Evolutionary conservation across 2,888 invertebrate species (phyloP), one percentile per base, ranked within the genome.

Genomic region (Podotricha telesiphe): DNA sequence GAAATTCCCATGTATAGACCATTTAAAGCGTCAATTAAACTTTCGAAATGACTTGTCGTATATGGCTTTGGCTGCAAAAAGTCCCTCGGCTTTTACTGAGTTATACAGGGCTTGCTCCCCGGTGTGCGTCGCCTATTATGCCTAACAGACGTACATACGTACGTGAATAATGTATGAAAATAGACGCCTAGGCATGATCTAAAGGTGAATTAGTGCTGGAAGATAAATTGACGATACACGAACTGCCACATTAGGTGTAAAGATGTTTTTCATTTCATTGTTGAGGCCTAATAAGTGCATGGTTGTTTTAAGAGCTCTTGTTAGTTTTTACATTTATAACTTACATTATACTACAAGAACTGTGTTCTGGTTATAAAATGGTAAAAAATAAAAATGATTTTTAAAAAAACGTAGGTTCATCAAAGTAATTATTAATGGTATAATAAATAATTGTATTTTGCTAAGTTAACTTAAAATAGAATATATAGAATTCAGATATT

Each of bases 11-110:
- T 69, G 63, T 67, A 65, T 74, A 73, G 74, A 63, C 76, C 76
- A 74, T 76, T 74, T 74, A 72, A 67, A 73, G 76, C 73, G 68
- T 62, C 71, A 75, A 76, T 75, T 77, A 79, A 79, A 80, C 81
- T 83, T 82, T 82, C 83, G 78, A 81, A 83, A 83, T 82, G 80
- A 80, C 78, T 76, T 42, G 53, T 68, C 78, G 69, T 73, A 78
- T 80, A 82, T 77, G 81, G 82, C 58, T 77, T 15, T 62, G 47
- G 42, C 37, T 34, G 51, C 66, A 73, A 73, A 73, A 71, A 71
- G 22, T 55, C 40, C 56, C 47, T 47, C 20, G 55, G 70, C 65
- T 69, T 71, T 74, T 73, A 73, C 73, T 63, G 51, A 56, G 50
- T 55, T 47, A 68, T 69, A 69, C 66, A 68, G 66, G 65, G 59